Evolutionary conservation across 1,140 invertebrate genomes (phyloP), one percentile per base, ranked within the genome.

Genomic region (Thaumetopoea pityocampa): DNA sequence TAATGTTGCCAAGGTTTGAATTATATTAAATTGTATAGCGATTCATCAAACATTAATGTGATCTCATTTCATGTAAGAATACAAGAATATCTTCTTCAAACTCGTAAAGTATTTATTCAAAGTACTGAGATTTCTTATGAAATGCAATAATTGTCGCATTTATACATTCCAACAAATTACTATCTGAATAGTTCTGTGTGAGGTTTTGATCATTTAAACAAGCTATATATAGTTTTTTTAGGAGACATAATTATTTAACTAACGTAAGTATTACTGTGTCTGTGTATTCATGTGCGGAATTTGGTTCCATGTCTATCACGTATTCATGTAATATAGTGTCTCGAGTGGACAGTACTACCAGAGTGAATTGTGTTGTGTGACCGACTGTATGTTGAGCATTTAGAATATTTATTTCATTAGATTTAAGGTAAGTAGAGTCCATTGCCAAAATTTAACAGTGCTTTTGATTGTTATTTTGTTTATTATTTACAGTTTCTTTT

Each of bases 391-490:
- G 35, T 49, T 65, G 56, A 66, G 50, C 66, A 68, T 71, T 72
- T 68, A 70, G 60, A 38, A 51, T 79, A 79, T 78, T 80, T 78
- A 74, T 74, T 78, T 76, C 72, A 59, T 54, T 66, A 78, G 65
- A 51, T 65, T 57, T 67, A 67, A 63, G 66, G 24, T 80, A 80
- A 78, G 73, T 80, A 74, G 64, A 72, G 62, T 71, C 65, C 67
- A 76, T 73, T 83, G 77, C 80, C 77, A 84, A 84, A 84, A 80
- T 78, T 76, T 50, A 80, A 63, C 68, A 76, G 70, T 78, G 74
- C 67, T 76, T 78, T 77, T 76, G 55, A 68, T 78, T 83, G 63
- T 80, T 76, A 66, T 61, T 72, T 72, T 68, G n/a, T 71, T 65
- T 70, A 74, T 73, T 66, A 59, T 73, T 56, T 54, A 69, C 57